Evolutionary conservation across 1,140 invertebrate genomes (phyloP), one percentile per base, ranked within the genome.

Genomic region (Eriocheir sinensis): DNA sequence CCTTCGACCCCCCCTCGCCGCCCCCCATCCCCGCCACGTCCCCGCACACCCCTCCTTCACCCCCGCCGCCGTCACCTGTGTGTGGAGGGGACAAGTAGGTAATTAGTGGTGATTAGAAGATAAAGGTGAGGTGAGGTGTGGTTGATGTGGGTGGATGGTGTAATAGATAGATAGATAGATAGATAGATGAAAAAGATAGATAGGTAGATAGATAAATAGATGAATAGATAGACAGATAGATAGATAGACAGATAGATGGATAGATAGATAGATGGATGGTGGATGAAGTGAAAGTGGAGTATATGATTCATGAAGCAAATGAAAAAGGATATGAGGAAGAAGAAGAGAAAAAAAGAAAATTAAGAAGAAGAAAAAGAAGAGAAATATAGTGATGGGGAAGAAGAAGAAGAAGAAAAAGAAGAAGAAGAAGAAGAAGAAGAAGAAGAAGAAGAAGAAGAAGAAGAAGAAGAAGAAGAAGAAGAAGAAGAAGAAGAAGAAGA

Each of bases 1-100:
- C 96, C 27, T 94, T 92, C 8, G n/a, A 41, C 6, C 40, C 93
- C 27, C 79, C 92, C 41, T 8, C 83, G 27, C 79, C 60, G 15
- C n/a, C 89, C 0, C 89, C 85, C 32, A n/a, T 8, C 83, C 12
- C 79, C 60, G 15, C n/a, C 89, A 1, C 89, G 60, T 32, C 92
- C 41, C 12, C 83, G 27, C 79, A 38, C 15, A 9, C 89, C 0
- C 89, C 85, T 32, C 30, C 40, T 0, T 53, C 80, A 41, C n/a
- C 21, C 17, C 27, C 90, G 2, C 8, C 17, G 40, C 36, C 53
- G 32, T 86, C 85, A 30, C 72, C 92, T 40, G 81, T 6, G n/a
- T 21, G 38, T 8, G 38, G 60, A 36, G 30, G 72, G 80, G 34
- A 40, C n/a, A 2, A 4, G 27, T 91, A 60, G 15, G 91, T 30